These are phyloP conservation scores for Macquaria ambigua DNA, from an alignment of 2,113 vertebrate genomes.

Conservation along the genomic window DNA sequence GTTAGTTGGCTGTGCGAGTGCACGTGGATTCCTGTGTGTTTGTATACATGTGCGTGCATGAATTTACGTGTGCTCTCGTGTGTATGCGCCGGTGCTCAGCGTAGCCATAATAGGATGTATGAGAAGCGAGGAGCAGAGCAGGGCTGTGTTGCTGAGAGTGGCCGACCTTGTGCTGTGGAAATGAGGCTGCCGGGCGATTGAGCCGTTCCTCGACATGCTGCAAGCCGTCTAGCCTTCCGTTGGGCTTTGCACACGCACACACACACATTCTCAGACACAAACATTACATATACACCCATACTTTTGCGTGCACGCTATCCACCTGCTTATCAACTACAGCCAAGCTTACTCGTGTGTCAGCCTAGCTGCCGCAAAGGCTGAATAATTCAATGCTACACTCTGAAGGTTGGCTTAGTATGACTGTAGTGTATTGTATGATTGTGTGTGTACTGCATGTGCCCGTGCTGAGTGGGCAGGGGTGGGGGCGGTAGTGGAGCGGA, in stretches of 20 bases:
- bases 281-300: slow-evolving; percentile 21
- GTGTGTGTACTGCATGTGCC: slow-evolving; percentile 47
- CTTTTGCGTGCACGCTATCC: slow-evolving; percentile 46
- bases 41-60: slow-evolving; percentile 18
- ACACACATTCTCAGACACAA: neutral
- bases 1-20: slow-evolving; percentile 36
- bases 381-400: slow-evolving; percentile 78
- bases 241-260: slow-evolving; percentile 39
- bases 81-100: slow-evolving; percentile 25
- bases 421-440: slow-evolving; percentile 39
- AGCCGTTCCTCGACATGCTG: slow-evolving; percentile 36
- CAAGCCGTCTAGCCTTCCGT: slow-evolving; percentile 29
- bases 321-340: slow-evolving; percentile 67
- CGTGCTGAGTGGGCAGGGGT: slow-evolving; percentile 33
- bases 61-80: slow-evolving; percentile 20
- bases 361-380: slow-evolving; percentile 66
- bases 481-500: slow-evolving; percentile 45
- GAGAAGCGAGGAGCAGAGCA: slow-evolving; percentile 36
- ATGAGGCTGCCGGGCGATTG: slow-evolving; percentile 42
- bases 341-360: slow-evolving; percentile 21
- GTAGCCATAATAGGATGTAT: slow-evolving; percentile 55
- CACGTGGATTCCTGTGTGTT: slow-evolving; percentile 8
- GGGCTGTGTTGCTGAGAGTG: slow-evolving; percentile 32
- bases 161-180: slow-evolving; percentile 66
- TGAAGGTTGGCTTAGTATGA: slow-evolving; percentile 55